Conservation (phyloP, 2,888 invertebrate genomes). For the Falcaria lacertinaria region DNA sequence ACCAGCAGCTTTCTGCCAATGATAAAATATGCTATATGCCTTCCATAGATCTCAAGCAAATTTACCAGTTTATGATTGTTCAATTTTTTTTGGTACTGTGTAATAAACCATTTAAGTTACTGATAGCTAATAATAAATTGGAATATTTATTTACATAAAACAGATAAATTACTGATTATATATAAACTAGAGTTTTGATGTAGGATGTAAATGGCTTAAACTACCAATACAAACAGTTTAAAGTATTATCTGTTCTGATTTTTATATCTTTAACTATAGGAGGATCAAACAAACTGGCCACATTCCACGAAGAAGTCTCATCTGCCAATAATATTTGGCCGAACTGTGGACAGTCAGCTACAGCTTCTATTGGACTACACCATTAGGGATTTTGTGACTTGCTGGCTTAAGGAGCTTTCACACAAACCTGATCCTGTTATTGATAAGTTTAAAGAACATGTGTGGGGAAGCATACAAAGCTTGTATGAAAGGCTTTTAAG, state of each 20-base stretch:
- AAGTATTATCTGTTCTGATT: slow-evolving; percentile 2
- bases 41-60: no score
- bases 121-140: no score
- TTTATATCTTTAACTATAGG: slow-evolving; percentile 32
- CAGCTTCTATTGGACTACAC: slow-evolving; percentile 90
- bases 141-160: no score
- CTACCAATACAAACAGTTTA: no score
- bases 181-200: no score
- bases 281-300: slow-evolving; percentile 64
- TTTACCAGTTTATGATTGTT: no score
- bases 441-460: slow-evolving; percentile 86
- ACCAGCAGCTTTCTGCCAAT: not conserved
- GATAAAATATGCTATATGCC: no score
- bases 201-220: no score
- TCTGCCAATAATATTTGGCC: slow-evolving; percentile 89
- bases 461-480: slow-evolving; percentile 88
- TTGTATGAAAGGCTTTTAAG: slow-evolving; percentile 85
- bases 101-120: no score
- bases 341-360: slow-evolving; percentile 90
- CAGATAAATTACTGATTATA: no score
- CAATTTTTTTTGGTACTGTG: no score
- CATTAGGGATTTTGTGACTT: slow-evolving; percentile 87
- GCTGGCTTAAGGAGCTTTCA: slow-evolving; percentile 86
- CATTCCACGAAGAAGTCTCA: slow-evolving; percentile 68
- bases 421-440: slow-evolving; percentile 83